Percentiles rank a stretch among this genome's conserved stretches.
These are phyloP conservation scores for Nyctalus aviator DNA, from an alignment of 2,797 vertebrate genomes.

Conservation along the genomic window DNA sequence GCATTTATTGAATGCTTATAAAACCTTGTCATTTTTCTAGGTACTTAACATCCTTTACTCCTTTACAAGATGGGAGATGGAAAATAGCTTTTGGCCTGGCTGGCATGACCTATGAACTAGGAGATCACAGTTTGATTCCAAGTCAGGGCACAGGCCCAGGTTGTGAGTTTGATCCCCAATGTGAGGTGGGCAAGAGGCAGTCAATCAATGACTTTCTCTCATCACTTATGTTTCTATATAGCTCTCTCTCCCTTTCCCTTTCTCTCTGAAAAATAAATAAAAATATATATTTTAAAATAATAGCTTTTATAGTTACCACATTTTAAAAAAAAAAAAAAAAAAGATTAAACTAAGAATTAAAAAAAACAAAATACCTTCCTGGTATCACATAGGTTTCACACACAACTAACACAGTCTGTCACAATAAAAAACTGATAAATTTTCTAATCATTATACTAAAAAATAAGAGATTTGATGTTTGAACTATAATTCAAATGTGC, in stretches of 20 bases:
- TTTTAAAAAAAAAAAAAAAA: too few species aligned
- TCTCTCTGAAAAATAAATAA: too few species aligned
- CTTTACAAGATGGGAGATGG: constrained; percentile 53
- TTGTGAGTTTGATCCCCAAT: too few species aligned
- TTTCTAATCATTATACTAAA: neutral
- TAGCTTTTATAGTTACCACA: constrained; percentile 46
- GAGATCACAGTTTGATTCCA: too few species aligned
- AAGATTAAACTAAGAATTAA: constrained; percentile 52
- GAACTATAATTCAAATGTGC: neutral
- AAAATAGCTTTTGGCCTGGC: neutral
- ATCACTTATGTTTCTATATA: too few species aligned
- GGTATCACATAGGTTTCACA: constrained; percentile 38
- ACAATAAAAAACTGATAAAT: neutral
- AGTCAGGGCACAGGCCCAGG: too few species aligned
- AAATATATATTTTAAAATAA: too few species aligned
- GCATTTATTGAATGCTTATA: constrained; percentile 3
- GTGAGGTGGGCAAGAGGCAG: too few species aligned
- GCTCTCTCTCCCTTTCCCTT: too few species aligned
- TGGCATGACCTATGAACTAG: too few species aligned
- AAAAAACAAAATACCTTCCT: constrained; percentile 50
- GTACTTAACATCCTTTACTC: constrained; percentile 19
- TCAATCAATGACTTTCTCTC: too few species aligned
- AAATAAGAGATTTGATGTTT: neutral
- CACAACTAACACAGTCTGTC: neutral
- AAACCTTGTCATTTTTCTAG: neutral